Evolutionary conservation across 2,888 invertebrate species (phyloP).

Genomic region (Gortyna flavago): DNA sequence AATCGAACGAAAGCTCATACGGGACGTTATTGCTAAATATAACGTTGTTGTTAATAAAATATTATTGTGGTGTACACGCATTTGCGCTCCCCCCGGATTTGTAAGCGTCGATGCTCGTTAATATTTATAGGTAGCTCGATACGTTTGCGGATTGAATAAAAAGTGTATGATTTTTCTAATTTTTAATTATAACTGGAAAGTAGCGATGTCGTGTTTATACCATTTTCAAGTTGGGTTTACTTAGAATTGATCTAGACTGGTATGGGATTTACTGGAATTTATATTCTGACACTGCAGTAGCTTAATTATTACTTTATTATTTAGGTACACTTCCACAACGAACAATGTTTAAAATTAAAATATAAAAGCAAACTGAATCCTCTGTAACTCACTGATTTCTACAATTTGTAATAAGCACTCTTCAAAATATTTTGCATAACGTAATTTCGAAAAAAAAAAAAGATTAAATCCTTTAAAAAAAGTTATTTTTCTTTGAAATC

Average conservation of each 20-base stretch:
- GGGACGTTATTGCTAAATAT: conserved; percentile 64
- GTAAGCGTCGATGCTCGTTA: conserved; percentile 62
- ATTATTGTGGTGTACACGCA: conserved; percentile 59
- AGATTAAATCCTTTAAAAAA: not conserved
- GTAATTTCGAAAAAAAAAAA: not conserved
- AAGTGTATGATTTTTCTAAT: conserved; percentile 30
- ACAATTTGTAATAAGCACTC: not conserved
- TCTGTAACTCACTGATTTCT: not conserved
- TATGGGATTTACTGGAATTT: not conserved
- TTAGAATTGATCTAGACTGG: not conserved
- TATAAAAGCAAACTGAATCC: too few relatives aligned
- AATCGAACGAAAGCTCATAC: conserved; percentile 62
- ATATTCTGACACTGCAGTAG: not conserved
- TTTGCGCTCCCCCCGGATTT: conserved; percentile 57
- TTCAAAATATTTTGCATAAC: not conserved
- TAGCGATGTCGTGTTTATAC: not conserved
- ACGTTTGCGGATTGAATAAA: conserved; percentile 58
- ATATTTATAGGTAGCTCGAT: conserved; percentile 58
- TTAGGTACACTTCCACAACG: not conserved
- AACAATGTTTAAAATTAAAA: not conserved
- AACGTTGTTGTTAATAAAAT: conserved; percentile 67
- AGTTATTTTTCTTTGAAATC: not conserved
- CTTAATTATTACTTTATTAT: not conserved
- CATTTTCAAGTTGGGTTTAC: not conserved
- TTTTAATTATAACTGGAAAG: conserved; percentile 22